A percentile compares a stretch with the other conserved stretches of the same genome.
These are phyloP conservation scores for Drosophila colorata DNA, from an alignment of 2,888 invertebrate species.

Conservation along the genomic window DNA sequence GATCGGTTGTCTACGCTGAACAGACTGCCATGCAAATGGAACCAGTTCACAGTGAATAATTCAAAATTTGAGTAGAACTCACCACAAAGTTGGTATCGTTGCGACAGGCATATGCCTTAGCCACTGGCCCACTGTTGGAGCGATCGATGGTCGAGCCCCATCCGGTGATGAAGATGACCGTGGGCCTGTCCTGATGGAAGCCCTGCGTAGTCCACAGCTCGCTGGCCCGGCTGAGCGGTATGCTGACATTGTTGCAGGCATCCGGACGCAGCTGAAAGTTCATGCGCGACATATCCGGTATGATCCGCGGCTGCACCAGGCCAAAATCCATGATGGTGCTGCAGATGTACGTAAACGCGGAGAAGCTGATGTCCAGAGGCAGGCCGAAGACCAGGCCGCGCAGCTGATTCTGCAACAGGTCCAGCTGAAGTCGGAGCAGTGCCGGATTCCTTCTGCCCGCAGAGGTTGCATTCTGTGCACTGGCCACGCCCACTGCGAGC, in stretches of 20 bases:
- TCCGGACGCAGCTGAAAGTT: slow-evolving; percentile 15
- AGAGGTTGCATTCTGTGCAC: neutral
- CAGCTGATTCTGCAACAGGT: slow-evolving; percentile 12
- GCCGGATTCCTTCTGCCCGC: neutral
- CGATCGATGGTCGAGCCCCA: slow-evolving; percentile 2
- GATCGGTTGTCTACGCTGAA: too few species aligned
- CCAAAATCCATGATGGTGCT: slow-evolving; percentile 18
- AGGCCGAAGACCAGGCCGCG: slow-evolving; percentile 1
- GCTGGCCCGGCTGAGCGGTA: slow-evolving; percentile 6
- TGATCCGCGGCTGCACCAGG: slow-evolving; percentile 4
- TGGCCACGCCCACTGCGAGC: neutral
- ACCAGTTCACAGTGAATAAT: neutral
- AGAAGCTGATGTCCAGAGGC: neutral
- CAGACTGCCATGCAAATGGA: too few species aligned
- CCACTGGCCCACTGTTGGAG: slow-evolving; percentile 12
- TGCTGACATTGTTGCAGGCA: slow-evolving; percentile 8
- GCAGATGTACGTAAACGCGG: slow-evolving; percentile 4
- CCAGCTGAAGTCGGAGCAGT: neutral
- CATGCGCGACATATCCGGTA: slow-evolving; percentile 11
- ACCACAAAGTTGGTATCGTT: slow-evolving; percentile 20
- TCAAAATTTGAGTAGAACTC: neutral
- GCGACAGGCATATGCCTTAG: slow-evolving; percentile 17
- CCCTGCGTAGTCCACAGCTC: slow-evolving; percentile 11
- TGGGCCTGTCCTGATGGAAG: slow-evolving; percentile 8
- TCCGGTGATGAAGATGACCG: slow-evolving; percentile 16